A percentile compares a stretch with the other conserved stretches of the same genome.
Conservation (phyloP, 2,113 vertebrate species). For the Terrapene triunguis region DNA sequence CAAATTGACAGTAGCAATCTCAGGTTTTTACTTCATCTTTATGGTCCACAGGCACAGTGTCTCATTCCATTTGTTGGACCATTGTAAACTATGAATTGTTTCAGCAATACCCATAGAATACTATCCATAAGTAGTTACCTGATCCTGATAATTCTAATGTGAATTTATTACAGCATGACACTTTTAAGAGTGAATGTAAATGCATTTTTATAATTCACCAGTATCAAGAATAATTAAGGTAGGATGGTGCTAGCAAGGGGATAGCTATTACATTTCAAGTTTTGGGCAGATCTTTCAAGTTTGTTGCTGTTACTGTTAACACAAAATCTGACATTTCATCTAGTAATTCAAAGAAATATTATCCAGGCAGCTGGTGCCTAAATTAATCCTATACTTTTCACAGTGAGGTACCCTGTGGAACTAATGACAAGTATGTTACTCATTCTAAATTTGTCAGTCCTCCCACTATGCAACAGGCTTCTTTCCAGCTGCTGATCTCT, state of each 20-base stretch:
- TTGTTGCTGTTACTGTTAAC: neutral
- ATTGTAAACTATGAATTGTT: neutral
- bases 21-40: neutral
- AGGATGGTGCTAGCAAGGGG: neutral
- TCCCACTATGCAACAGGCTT: neutral
- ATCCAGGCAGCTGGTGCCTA: neutral
- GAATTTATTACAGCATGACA: slow-evolving; percentile 43
- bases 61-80: slow-evolving; percentile 1
- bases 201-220: neutral
- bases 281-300: neutral
- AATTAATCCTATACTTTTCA: neutral
- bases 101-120: neutral
- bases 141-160: slow-evolving; percentile 38
- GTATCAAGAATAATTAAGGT: slow-evolving; percentile 13
- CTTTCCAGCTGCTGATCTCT: neutral
- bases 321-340: neutral
- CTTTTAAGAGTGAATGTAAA: slow-evolving; percentile 52
- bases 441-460: neutral
- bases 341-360: neutral
- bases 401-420: neutral
- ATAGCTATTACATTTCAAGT: neutral
- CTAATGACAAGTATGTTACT: neutral
- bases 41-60: neutral
- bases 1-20: neutral
- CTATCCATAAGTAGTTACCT: neutral